A percentile compares a stretch with the other conserved stretches of the same genome.
These are phyloP conservation scores for Neocrepidodera transversa DNA, from an alignment of 2,888 invertebrate genomes.

Conservation along the genomic window DNA sequence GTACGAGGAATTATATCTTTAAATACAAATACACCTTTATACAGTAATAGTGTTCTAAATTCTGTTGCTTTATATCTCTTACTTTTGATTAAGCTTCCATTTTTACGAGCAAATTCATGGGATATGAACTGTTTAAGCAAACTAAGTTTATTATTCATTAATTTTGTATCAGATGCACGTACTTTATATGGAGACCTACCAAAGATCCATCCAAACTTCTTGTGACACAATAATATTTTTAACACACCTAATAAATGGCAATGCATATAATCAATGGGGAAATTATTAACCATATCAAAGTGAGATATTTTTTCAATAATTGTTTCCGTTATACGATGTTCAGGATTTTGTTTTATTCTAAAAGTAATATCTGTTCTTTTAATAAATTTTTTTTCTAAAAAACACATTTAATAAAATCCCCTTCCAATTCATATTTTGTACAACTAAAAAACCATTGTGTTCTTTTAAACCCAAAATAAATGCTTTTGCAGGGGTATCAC, in stretches of 20 bases:
- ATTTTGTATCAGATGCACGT: conserved; percentile 11
- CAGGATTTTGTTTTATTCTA: conserved; percentile 6
- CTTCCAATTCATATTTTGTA: conserved; percentile 24
- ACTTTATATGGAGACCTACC: conserved; percentile 29
- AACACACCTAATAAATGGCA: conserved; percentile 17
- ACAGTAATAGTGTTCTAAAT: too few relatives aligned
- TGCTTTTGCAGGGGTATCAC: conserved; percentile 28
- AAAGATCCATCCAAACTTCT: conserved; percentile 26
- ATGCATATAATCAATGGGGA: conserved; percentile 28
- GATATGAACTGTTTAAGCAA: conserved; percentile 30
- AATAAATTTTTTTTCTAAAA: conserved; percentile 11
- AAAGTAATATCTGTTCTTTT: conserved; percentile 22
- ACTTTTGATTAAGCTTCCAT: conserved; percentile 25
- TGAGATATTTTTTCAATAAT: conserved; percentile 19
- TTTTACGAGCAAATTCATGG: conserved; percentile 29
- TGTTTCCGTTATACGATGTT: conserved; percentile 18
- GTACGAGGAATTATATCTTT: conserved; percentile 11
- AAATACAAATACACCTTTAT: conserved; percentile 28
- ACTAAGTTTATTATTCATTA: conserved; percentile 3
- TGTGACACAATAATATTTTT: conserved; percentile 23
- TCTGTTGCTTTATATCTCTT: conserved; percentile 35
- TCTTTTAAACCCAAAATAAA: conserved; percentile 18
- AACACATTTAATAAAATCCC: conserved; percentile 23
- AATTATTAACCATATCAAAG: conserved; percentile 23
- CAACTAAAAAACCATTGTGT: conserved; percentile 26